Percentiles rank a stretch among this genome's conserved stretches.
Evolutionary conservation across 2,113 vertebrate species (phyloP).

Genomic region (Erpornis zantholeuca): DNA sequence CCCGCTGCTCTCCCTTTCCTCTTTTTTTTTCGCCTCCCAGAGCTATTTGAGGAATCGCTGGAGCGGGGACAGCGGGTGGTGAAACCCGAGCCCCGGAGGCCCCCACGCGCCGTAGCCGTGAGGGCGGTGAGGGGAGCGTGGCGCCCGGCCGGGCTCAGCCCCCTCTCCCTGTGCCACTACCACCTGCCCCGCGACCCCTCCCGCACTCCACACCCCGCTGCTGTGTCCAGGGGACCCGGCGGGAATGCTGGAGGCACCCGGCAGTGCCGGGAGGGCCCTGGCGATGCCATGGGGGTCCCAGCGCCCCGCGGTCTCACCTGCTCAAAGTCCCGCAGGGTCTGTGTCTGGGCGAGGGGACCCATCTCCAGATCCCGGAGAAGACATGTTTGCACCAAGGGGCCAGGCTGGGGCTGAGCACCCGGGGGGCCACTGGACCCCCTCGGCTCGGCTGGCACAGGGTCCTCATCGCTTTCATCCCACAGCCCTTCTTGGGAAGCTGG

Average conservation of each 20-base stretch:
- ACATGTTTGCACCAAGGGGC: slow-evolving; percentile 70
- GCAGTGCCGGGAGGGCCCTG: neutral
- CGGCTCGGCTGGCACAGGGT: slow-evolving; percentile 64
- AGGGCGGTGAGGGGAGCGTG: neutral
- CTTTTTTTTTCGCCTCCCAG: slow-evolving; percentile 18
- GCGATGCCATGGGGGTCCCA: fast-evolving
- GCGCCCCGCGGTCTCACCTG: slow-evolving; percentile 73
- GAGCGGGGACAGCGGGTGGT: slow-evolving; percentile 79
- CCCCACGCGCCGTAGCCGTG: neutral
- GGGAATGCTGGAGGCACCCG: fast-evolving
- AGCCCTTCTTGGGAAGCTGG: slow-evolving; percentile 74
- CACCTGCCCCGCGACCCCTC: neutral
- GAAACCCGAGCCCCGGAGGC: slow-evolving; percentile 75
- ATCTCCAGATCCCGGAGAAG: slow-evolving; percentile 79
- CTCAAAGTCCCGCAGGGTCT: slow-evolving; percentile 88
- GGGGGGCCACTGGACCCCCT: slow-evolving; percentile 25
- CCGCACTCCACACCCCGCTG: neutral
- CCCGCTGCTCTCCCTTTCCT: slow-evolving; percentile 60
- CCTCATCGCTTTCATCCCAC: slow-evolving; percentile 24
- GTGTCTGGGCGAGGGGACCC: slow-evolving; percentile 75
- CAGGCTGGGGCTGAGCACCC: neutral
- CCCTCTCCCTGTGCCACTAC: neutral
- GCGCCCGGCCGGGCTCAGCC: neutral
- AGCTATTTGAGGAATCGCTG: slow-evolving; percentile 87
- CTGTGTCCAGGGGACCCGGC: neutral